A percentile compares a stretch with the other conserved stretches of the same genome.
phyloP scores from a whole-genome alignment of 2,888 invertebrate species.

The Schizotus pectinicornis region DNA sequence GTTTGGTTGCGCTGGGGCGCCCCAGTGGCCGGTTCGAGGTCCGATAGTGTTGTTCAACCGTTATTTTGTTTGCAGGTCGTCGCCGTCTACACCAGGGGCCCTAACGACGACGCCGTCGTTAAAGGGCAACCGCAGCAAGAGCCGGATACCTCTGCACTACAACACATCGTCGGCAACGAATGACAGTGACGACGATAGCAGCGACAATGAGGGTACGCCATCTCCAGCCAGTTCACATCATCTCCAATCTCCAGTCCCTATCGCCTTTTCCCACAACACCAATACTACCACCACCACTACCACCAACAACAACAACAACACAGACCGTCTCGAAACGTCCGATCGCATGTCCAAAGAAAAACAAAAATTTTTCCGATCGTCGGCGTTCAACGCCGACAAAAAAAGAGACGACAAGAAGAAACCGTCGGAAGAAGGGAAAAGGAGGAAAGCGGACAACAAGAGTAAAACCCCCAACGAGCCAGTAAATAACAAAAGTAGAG shows the following conservation, averaged over 20 bases:
- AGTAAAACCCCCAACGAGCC: not conserved
- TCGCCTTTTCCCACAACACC: constrained; percentile 42
- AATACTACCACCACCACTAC: constrained; percentile 15
- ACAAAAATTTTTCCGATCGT: constrained; percentile 84
- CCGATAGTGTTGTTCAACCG: not conserved
- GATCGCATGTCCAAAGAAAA: constrained; percentile 86
- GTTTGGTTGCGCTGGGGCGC: not conserved
- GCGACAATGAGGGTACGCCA: constrained; percentile 57
- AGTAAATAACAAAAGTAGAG: not conserved
- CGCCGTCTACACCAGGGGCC: constrained; percentile 46
- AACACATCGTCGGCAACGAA: constrained; percentile 49
- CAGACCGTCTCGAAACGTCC: constrained; percentile 64
- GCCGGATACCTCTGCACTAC: constrained; percentile 34
- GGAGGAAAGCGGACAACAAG: constrained; percentile 18
- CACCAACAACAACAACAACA: constrained; percentile 33
- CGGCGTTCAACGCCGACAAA: constrained; percentile 77
- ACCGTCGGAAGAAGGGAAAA: constrained; percentile 2
- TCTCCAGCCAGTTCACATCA: constrained; percentile 46
- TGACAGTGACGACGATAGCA: constrained; percentile 51
- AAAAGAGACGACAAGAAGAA: constrained; percentile 22
- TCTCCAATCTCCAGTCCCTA: constrained; percentile 53
- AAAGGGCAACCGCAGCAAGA: constrained; percentile 52
- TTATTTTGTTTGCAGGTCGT: constrained; percentile 32
- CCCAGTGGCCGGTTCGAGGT: not conserved
- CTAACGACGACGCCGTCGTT: constrained; percentile 35